These are phyloP conservation scores for Calephelis virginiensis DNA, from an alignment of 1,140 invertebrate species.

Conservation along the genomic window DNA sequence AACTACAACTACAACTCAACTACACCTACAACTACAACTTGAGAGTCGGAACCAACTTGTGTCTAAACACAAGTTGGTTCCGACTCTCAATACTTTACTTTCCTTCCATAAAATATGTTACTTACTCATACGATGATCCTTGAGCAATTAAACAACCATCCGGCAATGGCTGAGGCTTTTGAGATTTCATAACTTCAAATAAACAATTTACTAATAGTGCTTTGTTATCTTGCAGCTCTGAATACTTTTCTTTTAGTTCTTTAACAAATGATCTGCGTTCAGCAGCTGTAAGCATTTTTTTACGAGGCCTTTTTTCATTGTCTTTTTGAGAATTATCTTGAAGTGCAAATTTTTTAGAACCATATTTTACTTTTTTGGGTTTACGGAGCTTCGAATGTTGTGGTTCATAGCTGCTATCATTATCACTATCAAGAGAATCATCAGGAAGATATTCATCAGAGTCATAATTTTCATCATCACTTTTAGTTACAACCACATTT, in stretches of 20 bases:
- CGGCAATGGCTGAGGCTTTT: conserved; percentile 48
- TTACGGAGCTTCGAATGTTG: background rate
- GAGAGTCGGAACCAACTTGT: too few relatives aligned
- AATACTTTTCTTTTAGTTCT: conserved; percentile 45
- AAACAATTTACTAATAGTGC: conserved; percentile 46
- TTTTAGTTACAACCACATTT: background rate
- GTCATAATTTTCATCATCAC: conserved; percentile 26
- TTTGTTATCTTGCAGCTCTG: conserved; percentile 42
- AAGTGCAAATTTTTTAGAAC: background rate
- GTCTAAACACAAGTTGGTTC: too few relatives aligned
- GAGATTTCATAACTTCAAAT: conserved; percentile 50
- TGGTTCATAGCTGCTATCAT: background rate
- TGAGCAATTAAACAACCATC: conserved; percentile 49
- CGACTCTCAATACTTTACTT: too few relatives aligned
- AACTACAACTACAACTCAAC: too few relatives aligned
- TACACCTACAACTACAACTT: too few relatives aligned
- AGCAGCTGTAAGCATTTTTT: conserved; percentile 16
- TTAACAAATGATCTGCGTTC: conserved; percentile 50
- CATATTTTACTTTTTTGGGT: background rate
- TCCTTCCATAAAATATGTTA: conserved; percentile 18
- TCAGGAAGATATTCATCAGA: conserved; percentile 4
- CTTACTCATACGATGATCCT: conserved; percentile 56
- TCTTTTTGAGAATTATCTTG: conserved; percentile 18
- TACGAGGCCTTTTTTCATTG: conserved; percentile 31
- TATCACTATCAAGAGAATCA: background rate